Evolutionary conservation across 1,140 invertebrate species (phyloP).

Genomic region (Brachionus rubens): DNA sequence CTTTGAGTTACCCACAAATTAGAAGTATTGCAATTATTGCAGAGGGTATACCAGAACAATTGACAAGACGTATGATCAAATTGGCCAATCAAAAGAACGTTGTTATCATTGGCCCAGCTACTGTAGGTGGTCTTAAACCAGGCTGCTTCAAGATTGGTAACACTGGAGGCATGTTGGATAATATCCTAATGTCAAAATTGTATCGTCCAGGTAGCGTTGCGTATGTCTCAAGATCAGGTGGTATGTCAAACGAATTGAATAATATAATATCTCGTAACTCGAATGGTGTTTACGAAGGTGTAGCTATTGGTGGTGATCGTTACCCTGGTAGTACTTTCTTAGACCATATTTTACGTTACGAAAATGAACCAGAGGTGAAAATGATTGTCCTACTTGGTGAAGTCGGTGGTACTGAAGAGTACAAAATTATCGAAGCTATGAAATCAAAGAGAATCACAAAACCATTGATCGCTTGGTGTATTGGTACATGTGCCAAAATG

Average conservation of each 20-base stretch:
- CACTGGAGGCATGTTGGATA: constrained; percentile 99
- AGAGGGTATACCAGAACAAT: constrained; percentile 96
- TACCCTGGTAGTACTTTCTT: constrained; percentile 96
- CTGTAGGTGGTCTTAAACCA: constrained; percentile 88
- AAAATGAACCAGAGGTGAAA: constrained; percentile 73
- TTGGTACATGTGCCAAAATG: constrained; percentile 83
- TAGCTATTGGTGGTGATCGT: constrained; percentile 98
- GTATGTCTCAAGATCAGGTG: constrained; percentile 94
- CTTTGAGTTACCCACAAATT: constrained; percentile 81
- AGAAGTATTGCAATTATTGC: constrained; percentile 96
- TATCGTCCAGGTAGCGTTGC: constrained; percentile 92
- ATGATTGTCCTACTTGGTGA: constrained; percentile 93
- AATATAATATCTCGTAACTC: constrained; percentile 96
- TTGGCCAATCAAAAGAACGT: constrained; percentile 77
- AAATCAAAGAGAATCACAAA: constrained; percentile 79
- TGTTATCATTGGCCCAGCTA: constrained; percentile 90
- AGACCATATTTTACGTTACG: constrained; percentile 87
- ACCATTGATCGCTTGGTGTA: constrained; percentile 95
- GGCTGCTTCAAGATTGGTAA: constrained; percentile 99
- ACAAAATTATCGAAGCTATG: constrained; percentile 87
- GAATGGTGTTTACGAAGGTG: constrained; percentile 93
- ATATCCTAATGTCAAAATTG: constrained; percentile 92
- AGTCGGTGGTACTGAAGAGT: constrained; percentile 98
- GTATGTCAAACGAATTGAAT: constrained; percentile 99
- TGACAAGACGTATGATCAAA: constrained; percentile 89